Evolutionary conservation across 2,888 invertebrate species (phyloP).

Genomic region (Aricia artaxerxes): DNA sequence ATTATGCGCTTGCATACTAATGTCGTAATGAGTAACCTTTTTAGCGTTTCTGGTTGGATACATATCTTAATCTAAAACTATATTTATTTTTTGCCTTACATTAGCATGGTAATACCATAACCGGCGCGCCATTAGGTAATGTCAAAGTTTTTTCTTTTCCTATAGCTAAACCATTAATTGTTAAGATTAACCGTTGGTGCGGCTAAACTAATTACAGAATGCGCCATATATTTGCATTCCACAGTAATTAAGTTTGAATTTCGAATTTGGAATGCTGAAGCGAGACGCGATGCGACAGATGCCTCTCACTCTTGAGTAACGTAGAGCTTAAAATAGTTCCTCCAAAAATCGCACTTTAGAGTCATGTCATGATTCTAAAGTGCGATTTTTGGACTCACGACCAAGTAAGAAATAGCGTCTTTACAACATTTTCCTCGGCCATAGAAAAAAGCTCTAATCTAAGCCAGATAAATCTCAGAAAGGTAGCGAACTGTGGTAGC

Average conservation of each 20-base stretch:
- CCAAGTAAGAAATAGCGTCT: no score
- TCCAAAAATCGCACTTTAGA: background rate
- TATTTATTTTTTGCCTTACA: conserved; percentile 42
- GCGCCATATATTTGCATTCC: conserved; percentile 15
- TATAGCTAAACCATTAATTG: conserved; percentile 26
- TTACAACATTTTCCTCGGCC: no score
- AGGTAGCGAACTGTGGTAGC: no score
- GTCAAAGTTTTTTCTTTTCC: conserved; percentile 36
- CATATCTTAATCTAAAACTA: conserved; percentile 46
- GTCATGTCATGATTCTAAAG: background rate
- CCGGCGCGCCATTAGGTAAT: conserved; percentile 35
- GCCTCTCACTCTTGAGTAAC: background rate
- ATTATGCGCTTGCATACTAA: conserved; percentile 30
- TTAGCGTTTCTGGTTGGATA: conserved; percentile 48
- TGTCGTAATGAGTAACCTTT: conserved; percentile 38
- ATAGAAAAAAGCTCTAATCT: no score
- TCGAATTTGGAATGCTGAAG: background rate
- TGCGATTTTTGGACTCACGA: no score
- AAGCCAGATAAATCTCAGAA: no score
- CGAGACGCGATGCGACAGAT: background rate
- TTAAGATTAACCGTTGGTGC: conserved; percentile 23
- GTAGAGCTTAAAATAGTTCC: background rate
- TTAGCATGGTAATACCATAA: conserved; percentile 47
- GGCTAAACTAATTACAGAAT: conserved; percentile 6
- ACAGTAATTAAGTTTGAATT: conserved; percentile 5